Evolutionary conservation across 2,888 invertebrate genomes (phyloP), one percentile per base, ranked within the genome.

Genomic region (Oligia fasciuncula): DNA sequence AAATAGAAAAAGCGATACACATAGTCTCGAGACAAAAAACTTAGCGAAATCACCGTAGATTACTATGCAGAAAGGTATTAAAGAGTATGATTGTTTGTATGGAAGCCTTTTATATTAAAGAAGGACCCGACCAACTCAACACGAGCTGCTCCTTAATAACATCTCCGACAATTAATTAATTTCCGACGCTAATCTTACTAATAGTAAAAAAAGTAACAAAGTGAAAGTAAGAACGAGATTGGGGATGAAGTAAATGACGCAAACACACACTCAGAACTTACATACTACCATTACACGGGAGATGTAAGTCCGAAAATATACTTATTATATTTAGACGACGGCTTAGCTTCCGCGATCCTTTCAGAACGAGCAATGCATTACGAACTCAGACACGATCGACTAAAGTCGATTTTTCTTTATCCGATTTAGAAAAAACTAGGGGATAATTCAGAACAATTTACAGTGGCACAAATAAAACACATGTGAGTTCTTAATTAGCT

Each of bases 261-360:
- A 89, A 81, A 87, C 81, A 87, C 87, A 88, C 88, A 88, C 86
- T 89, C 88, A 89, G 83, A 88, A 85, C 86, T 87, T 91, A 87
- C 87, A 87, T 88, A 86, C 84, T 86, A 82, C 81, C 87, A 88
- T 85, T 90, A 89, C 87, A 87, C 84, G 76, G 87, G 85, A 89
- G 86, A 93, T 86, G 90, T 91, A 87, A 86, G 88, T 81, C 81
- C 91, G 86, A 92, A 93, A 93, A 93, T 91, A 90, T 78, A 80
- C 90, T 89, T 91, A 91, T 91, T 92, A 93, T 93, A 93, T 94
- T 93, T 93, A 93, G 91, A 91, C 89, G 90, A 85, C 87, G 88
- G 86, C 86, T 90, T 89, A 90, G 91, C 93, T 93, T 93, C 93
- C 93, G 93, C 93, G 89, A 91, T 92, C 89, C 88, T 91, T 87